Conservation (phyloP, 2,888 invertebrate genomes). For the Sarcophaga caerulescens region DNA sequence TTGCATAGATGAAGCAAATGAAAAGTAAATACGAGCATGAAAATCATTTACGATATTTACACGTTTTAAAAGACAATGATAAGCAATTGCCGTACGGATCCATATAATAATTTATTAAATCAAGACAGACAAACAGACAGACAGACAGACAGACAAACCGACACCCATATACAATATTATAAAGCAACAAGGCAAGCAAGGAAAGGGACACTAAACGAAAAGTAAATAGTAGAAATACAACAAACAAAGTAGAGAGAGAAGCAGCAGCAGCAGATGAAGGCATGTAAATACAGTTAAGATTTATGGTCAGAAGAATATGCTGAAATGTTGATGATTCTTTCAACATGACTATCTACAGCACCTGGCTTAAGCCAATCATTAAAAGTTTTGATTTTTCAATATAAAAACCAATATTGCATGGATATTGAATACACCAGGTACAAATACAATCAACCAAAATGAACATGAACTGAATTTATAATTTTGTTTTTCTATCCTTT, state of each 20-base stretch:
- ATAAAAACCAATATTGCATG: constrained; percentile 28
- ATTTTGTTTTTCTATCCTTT: neutral
- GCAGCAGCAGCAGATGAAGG: too few species aligned
- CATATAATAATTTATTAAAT: constrained; percentile 62
- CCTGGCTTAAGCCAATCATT: constrained; percentile 38
- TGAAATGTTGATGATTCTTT: constrained; percentile 26
- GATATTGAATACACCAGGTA: constrained; percentile 20
- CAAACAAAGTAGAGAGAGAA: neutral
- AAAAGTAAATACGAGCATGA: constrained; percentile 44
- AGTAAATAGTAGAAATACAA: constrained; percentile 8
- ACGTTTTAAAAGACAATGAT: constrained; percentile 55
- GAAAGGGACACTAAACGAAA: neutral
- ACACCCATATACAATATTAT: neutral
- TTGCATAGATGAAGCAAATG: constrained; percentile 25
- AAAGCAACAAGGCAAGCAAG: neutral
- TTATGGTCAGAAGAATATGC: constrained; percentile 39
- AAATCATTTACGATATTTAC: constrained; percentile 60
- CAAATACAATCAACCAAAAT: constrained; percentile 11
- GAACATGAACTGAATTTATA: constrained; percentile 32
- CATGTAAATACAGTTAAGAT: constrained; percentile 26
- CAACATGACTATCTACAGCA: constrained; percentile 15
- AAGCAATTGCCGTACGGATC: constrained; percentile 50
- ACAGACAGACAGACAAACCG: too few species aligned
- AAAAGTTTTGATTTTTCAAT: constrained; percentile 44
- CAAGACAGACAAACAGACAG: constrained; percentile 17